Evolutionary conservation across 2,797 vertebrate species (phyloP), one percentile per base, ranked within the genome.

Genomic region (Argya squamiceps): DNA sequence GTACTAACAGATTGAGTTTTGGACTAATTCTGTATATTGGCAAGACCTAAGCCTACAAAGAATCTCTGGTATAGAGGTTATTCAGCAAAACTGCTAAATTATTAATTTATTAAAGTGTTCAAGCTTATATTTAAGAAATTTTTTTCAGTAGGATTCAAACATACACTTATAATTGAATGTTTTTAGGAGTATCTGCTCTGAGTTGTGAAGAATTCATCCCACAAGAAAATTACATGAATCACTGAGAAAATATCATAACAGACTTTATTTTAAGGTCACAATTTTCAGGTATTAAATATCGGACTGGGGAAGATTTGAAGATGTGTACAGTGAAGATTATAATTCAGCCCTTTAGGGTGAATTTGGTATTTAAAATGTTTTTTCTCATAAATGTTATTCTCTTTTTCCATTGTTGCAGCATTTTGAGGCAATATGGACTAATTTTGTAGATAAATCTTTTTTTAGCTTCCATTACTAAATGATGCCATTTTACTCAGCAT

Each of bases 391-490:
- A 59, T 0, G 0, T 43, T 63, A 27, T 34, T 65, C 3, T 50
- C 20, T 43, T 65, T 84, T 67, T 55, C 37, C 11, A 12, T 24
- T 89, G 36, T n/a, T 73, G 29, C 8, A 79, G 6, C 34, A 81
- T 68, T 88, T 94, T 49, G 63, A 96, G 83, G 32, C 55, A 88
- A 89, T 5, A 13, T 29, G 32, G 15, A 53, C 22, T 80, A 96
- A 78, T 88, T 96, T 94, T 85, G 46, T 44, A 89, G 39, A 84
- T 37, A 74, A 94, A 73, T 94, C 9, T 93, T 80, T 76, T 94
- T 71, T 91, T 94, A 87, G 12, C 39, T 94, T 34, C 20, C 26
- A 59, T 92, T 97, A 93, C 39, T 93, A 96, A 97, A 69, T 64
- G 19, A 88, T 74, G 37, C 4, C 29, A 89, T 95, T 96, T 95